Percentiles rank a stretch among this genome's conserved stretches.
These are phyloP conservation scores for Proisotoma minuta DNA, from an alignment of 2,888 invertebrate genomes.

Conservation along the genomic window DNA sequence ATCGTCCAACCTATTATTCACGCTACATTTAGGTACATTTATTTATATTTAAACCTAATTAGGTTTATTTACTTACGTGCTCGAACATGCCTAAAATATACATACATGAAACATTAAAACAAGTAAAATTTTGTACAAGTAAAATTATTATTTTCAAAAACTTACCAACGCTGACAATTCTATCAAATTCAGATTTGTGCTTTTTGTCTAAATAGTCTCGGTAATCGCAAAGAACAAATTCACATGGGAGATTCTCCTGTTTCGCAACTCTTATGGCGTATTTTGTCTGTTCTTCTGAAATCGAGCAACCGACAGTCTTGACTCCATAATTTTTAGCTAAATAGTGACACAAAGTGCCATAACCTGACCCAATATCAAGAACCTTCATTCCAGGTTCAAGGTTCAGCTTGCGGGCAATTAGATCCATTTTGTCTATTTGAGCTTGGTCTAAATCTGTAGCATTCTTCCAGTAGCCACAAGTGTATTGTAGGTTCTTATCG, in stretches of 20 bases:
- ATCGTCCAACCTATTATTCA: slow-evolving; percentile 30
- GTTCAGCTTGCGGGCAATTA: slow-evolving; percentile 33
- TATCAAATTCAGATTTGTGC: no score
- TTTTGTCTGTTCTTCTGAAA: slow-evolving; percentile 26
- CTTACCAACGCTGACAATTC: slow-evolving; percentile 15
- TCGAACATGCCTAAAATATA: no score
- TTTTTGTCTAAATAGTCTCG: no score
- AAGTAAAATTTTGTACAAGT: no score
- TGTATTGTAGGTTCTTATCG: slow-evolving; percentile 39
- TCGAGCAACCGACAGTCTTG: slow-evolving; percentile 27
- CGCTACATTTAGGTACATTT: no score
- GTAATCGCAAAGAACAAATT: slow-evolving; percentile 23
- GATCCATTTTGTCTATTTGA: slow-evolving; percentile 31
- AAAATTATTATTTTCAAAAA: no score
- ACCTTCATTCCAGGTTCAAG: slow-evolving; percentile 36
- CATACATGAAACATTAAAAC: no score
- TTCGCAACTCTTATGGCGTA: no score
- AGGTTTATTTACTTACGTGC: no score
- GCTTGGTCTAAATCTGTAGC: slow-evolving; percentile 35
- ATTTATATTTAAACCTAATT: no score
- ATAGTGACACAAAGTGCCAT: slow-evolving; percentile 29
- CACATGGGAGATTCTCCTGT: not conserved
- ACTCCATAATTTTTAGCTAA: slow-evolving; percentile 31
- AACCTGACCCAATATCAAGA: slow-evolving; percentile 33
- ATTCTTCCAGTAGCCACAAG: slow-evolving; percentile 41